Base-by-base conservation (phyloP, 2,113 vertebrate genomes). In the Serilophus lunatus region DNA sequence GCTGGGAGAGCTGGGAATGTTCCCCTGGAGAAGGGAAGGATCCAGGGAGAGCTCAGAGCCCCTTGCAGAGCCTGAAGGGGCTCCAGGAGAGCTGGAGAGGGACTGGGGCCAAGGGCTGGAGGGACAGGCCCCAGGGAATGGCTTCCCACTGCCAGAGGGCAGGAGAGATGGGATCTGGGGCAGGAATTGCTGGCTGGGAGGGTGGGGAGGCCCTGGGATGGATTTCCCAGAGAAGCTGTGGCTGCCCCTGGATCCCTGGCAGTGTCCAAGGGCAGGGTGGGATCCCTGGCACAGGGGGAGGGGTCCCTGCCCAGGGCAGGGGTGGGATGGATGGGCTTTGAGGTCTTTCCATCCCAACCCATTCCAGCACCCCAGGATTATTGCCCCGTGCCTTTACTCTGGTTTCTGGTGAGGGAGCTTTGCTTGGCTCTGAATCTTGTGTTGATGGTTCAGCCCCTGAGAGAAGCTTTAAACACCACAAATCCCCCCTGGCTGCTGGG, bases 21-120 rank as follows among this genome's bases (percentile, higher is more conserved):
- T 79, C 75, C 0, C 16, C 24, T 42, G 66, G 66, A 80, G 25
- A 49, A 0, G 29, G 0, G 23, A 78, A 29, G 33, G n/a, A 0
- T 69, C 26, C 54, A 70, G 74, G 47, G 15, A 78, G 56, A 70
- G n/a, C 64, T 45, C 9, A 28, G 63, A 51, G 83, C 53, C 13
- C 50, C 65, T 50, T 2, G 2, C 65, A 60, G 65, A 12, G 47
- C 57, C 81, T 36, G 0, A 6, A 61, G 66, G 54, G 33, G 53
- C 36, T 77, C 45, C 72, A 78, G 72, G 63, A 86, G 83, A 85
- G 82, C 82, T 85, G 82, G 12, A 57, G 70, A 85, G 82, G 60
- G 82, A n/a, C n/a, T n/a, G n/a, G n/a, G n/a, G n/a, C n/a, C n/a
- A n/a, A n/a, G n/a, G n/a, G n/a, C n/a, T n/a, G n/a, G n/a, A n/a